A percentile compares a stretch with the other conserved stretches of the same genome.
These are phyloP conservation scores for Pandion haliaetus DNA, from an alignment of 2,113 vertebrate genomes.

Conservation along the genomic window DNA sequence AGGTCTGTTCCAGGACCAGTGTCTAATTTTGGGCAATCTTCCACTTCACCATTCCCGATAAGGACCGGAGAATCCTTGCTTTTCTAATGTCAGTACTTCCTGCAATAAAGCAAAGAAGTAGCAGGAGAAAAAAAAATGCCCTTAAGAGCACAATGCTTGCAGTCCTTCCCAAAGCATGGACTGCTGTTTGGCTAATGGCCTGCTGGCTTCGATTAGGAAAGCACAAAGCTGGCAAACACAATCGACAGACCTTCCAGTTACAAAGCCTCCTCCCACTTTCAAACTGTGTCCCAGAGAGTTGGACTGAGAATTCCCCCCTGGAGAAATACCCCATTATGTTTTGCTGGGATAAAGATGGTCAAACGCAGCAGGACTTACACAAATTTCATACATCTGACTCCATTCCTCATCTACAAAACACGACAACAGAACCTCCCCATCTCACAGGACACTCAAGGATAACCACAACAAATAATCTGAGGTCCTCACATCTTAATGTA, in stretches of 20 bases:
- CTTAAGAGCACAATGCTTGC: not conserved
- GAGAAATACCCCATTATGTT: not conserved
- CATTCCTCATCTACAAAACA: not conserved
- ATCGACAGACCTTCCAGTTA: not conserved
- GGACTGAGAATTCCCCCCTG: not conserved
- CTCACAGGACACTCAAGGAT: rapidly evolving
- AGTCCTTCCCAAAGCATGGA: not conserved
- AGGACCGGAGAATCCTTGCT: not conserved
- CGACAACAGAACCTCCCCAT: not conserved
- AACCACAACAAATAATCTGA: not conserved
- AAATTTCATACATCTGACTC: not conserved
- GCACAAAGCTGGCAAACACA: not conserved
- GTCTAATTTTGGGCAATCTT: not conserved
- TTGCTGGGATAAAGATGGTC: not conserved
- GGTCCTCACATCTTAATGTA: not conserved
- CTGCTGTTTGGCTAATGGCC: not conserved
- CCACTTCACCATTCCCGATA: not conserved
- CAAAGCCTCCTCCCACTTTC: not conserved
- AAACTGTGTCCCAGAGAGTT: not conserved
- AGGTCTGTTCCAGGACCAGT: not conserved
- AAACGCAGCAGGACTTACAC: not conserved
- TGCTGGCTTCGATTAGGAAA: not conserved
- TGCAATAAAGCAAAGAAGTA: not conserved
- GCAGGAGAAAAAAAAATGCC: not conserved
- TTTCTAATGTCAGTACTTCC: not conserved